Evolutionary conservation across 2,113 vertebrate genomes (phyloP), one percentile per base, ranked within the genome.

Genomic region (Percina caprodes): DNA sequence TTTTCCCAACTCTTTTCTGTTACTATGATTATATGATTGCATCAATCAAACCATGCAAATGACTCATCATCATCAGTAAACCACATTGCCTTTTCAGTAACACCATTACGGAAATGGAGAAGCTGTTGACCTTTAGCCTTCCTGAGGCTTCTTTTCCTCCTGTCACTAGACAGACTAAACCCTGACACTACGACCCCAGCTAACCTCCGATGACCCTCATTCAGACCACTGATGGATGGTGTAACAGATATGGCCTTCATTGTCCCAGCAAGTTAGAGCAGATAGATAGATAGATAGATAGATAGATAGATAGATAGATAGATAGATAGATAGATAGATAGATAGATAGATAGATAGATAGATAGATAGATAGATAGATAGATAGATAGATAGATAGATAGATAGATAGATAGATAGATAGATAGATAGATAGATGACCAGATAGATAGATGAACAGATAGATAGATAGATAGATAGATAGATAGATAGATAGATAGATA

Each of bases 71-170:
- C 46, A 26, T 49, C 70, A 26, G 35, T 83, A 42, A 18, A 49
- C 24, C 45, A 30, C 51, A 51, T 4, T 33, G 61, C 8, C 70
- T 69, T 61, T 65, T 74, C 24, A 72, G 61, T 70, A 77, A 88
- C 66, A 65, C 81, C 73, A 91, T 77, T 80, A 74, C 69, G 80
- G 78, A 87, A 86, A 87, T 19, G 74, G 76, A 89, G 80, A 90
- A 62, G 83, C 77, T 58, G 60, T 83, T 86, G 54, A 90, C 91
- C 91, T 48, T 82, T 80, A 60, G 23, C 90, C 83, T 80, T 14
- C 35, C 60, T 46, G 56, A 54, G 69, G 79, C 56, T 81, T 78
- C 81, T 63, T 62, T 7, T 77, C 71, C 19, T 85, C 56, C 49
- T 75, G 56, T 82, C 86, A 81, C 45, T 60, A 80, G 5, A 82